Evolutionary conservation across 2,888 invertebrate species (phyloP).

Genomic region (Pristionchus entomophagus): DNA sequence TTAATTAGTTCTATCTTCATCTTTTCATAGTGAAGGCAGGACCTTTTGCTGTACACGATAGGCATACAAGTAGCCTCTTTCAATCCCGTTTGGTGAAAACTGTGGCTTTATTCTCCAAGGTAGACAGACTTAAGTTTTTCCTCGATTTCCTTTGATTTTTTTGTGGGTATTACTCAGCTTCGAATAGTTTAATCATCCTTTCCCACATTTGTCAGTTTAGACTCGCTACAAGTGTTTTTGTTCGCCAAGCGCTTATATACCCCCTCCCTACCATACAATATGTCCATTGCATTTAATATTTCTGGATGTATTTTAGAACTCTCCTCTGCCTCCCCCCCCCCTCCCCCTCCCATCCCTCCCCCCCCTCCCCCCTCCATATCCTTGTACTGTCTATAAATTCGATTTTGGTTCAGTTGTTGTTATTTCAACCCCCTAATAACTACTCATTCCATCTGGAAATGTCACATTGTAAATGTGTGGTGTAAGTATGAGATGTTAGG

Average conservation of each 20-base stretch:
- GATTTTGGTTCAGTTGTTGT: neutral
- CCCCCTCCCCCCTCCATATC: neutral
- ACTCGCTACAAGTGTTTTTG: neutral
- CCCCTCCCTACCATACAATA: neutral
- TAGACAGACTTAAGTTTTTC: neutral
- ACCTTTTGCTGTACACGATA: slow-evolving; percentile 18
- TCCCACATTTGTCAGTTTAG: neutral
- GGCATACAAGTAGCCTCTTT: neutral
- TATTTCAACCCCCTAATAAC: neutral
- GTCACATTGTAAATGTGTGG: neutral
- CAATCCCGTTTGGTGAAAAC: neutral
- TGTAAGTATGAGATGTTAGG: no score
- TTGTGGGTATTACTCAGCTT: neutral
- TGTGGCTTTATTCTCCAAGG: neutral
- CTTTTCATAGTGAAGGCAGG: neutral
- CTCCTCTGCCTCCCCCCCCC: neutral
- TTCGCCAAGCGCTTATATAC: neutral
- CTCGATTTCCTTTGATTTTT: neutral
- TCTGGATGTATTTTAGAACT: no score
- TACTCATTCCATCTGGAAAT: neutral
- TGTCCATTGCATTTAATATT: neutral
- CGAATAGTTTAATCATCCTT: neutral
- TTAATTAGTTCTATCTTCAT: neutral
- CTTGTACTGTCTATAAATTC: neutral
- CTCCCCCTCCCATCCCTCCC: neutral